Percentiles rank a stretch among this genome's conserved stretches.
Conservation (phyloP, 2,888 invertebrate species). For the Andrena praecox region DNA sequence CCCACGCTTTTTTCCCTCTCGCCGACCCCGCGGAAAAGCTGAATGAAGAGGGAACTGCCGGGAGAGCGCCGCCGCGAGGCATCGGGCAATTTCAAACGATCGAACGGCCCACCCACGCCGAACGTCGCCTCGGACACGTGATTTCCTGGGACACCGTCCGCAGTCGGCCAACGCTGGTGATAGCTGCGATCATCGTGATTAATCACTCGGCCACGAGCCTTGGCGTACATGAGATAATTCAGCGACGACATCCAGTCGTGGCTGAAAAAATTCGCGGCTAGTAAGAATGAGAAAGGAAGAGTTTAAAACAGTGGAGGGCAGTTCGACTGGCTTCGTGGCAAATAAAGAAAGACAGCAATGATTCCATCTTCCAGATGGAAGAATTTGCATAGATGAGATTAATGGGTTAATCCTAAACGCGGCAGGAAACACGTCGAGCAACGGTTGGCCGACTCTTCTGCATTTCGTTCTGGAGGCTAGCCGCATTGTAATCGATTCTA, state of each 20-base stretch:
- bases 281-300: background rate
- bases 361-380: too few relatives aligned
- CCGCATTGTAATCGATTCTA: constrained; percentile 65
- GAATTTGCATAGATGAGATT: too few relatives aligned
- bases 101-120: constrained; percentile 63
- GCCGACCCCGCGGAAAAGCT: constrained; percentile 34
- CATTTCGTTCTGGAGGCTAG: constrained; percentile 37
- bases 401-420: constrained; percentile 15
- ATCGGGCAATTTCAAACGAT: constrained; percentile 57
- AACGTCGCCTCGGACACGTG: constrained; percentile 51
- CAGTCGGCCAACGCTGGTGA: constrained; percentile 41
- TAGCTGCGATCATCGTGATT: constrained; percentile 60
- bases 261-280: background rate
- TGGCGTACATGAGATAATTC: constrained; percentile 24
- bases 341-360: too few relatives aligned
- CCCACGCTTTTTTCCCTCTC: constrained; percentile 25
- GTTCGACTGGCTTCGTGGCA: too few relatives aligned
- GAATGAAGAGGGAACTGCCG: constrained; percentile 42
- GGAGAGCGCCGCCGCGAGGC: constrained; percentile 56
- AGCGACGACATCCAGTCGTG: background rate
- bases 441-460: constrained; percentile 25
- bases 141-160: constrained; percentile 59
- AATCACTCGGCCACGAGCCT: constrained; percentile 14
- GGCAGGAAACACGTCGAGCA: background rate
- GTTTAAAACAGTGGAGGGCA: background rate